Evolutionary conservation across 2,888 invertebrate genomes (phyloP), one percentile per base, ranked within the genome.

Genomic region (Lasioglossum oenotherae): DNA sequence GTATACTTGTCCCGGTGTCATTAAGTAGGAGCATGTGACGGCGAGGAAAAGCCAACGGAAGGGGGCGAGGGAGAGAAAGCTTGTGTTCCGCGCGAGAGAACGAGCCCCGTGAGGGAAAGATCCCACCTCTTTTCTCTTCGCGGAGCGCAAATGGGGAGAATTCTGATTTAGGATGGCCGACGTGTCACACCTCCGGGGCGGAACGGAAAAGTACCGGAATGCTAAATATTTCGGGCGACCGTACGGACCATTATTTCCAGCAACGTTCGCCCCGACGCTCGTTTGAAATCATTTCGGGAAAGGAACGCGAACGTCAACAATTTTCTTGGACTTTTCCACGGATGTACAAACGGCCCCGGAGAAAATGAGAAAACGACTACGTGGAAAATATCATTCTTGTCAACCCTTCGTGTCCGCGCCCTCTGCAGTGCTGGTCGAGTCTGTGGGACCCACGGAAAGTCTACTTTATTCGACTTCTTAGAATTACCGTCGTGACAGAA

Each of bases 1-100:
- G 74, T 80, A 38, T 60, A 85, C 60, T 67, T 75, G 80, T 77
- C 44, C 74, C 31, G 80, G 41, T 64, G 69, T 85, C 71, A 74
- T 69, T 75, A 67, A 46, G 23, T 31, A 27, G 27, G n/a, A 79
- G 57, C 19, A 44, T 44, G 74, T 67, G 57, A 60, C 44, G 38
- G n/a, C 69, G 49, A 77, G 46, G 64, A 64, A 31, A 19, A 78
- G 73, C 23, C 57, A 14, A 41, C 38, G 35, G 35, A 60, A 67
- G 16, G 31, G 31, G 57, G 4, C 12, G 57, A n/a, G 57, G 10
- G n/a, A 6, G 76, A 16, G 76, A 23, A 14, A 3, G 12, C 8
- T 49, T 16, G 67, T 31, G 67, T n/a, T 35, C 12, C 44, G 44
- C 67, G 31, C 6, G 76, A n/a, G 72, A 72, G n/a, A 72, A 81